phyloP scores from a whole-genome alignment of 2,888 invertebrate genomes.

The Ceramica pisi region DNA sequence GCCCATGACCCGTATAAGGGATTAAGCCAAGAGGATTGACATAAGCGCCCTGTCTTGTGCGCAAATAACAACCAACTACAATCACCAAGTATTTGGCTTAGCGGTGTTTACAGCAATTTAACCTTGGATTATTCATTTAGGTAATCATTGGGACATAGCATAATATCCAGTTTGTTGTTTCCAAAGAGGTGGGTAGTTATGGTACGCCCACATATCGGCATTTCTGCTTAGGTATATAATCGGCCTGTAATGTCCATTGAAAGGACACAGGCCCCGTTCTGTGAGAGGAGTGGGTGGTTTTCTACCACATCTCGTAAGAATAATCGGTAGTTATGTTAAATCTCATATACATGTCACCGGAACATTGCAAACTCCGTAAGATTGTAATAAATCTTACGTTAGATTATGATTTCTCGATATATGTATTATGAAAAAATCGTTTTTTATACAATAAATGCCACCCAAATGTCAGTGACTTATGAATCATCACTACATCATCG shows the following conservation, averaged over 20 bases:
- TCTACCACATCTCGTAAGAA: too few relatives aligned
- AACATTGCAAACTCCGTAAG: too few relatives aligned
- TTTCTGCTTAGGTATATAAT: background rate
- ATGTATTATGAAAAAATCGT: too few relatives aligned
- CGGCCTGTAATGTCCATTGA: background rate
- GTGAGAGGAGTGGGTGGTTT: background rate
- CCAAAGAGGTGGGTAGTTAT: too few relatives aligned
- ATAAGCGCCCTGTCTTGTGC: conserved; percentile 11
- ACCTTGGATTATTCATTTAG: background rate
- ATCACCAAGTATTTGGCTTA: conserved; percentile 22
- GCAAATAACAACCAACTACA: conserved; percentile 19
- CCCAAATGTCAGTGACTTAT: too few relatives aligned
- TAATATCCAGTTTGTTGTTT: background rate
- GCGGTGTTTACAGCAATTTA: conserved; percentile 17
- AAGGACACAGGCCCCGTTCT: background rate
- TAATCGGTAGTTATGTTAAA: background rate
- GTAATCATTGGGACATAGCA: background rate
- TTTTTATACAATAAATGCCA: too few relatives aligned
- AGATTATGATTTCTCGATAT: too few relatives aligned
- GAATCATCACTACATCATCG: too few relatives aligned
- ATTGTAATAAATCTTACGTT: too few relatives aligned
- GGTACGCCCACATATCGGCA: background rate
- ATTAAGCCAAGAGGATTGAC: conserved; percentile 20
- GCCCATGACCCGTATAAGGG: conserved; percentile 23
- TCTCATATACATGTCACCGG: too few relatives aligned